These are phyloP conservation scores for Drosophila infuscata DNA, from an alignment of 2,888 invertebrate species.

Conservation along the genomic window DNA sequence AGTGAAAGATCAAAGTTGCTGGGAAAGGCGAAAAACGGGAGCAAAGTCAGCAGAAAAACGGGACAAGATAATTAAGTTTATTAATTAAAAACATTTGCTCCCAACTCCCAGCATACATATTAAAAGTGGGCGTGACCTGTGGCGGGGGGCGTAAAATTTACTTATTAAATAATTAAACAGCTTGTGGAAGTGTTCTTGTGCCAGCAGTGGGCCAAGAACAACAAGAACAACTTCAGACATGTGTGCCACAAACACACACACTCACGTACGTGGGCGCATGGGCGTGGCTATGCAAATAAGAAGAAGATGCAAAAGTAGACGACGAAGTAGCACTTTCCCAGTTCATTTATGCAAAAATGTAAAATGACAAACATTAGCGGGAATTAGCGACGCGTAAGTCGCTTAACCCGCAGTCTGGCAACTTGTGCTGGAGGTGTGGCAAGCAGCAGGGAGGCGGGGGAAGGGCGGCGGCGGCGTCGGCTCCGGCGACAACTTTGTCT, in stretches of 20 bases:
- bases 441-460: background rate
- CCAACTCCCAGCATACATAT: background rate
- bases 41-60: constrained; percentile 10
- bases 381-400: constrained; percentile 79
- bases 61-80: constrained; percentile 65
- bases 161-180: constrained; percentile 75
- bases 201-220: constrained; percentile 5
- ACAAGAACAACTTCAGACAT: constrained; percentile 31
- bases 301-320: background rate
- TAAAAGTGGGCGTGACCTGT: constrained; percentile 9
- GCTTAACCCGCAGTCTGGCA: constrained; percentile 58
- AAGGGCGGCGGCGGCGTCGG: background rate
- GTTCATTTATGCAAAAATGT: constrained; percentile 72
- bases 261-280: constrained; percentile 7
- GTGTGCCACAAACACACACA: constrained; percentile 20
- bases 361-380: constrained; percentile 78
- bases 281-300: constrained; percentile 16
- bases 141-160: constrained; percentile 64
- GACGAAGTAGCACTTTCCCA: constrained; percentile 28
- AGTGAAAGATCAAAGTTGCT: constrained; percentile 27
- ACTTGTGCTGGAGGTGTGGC: background rate
- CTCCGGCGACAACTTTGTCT: constrained; percentile 26
- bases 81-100: constrained; percentile 58
- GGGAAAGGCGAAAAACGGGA: background rate
- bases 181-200: constrained; percentile 46